Conservation (phyloP, 2,888 invertebrate genomes). For the Anarsia innoxiella region DNA sequence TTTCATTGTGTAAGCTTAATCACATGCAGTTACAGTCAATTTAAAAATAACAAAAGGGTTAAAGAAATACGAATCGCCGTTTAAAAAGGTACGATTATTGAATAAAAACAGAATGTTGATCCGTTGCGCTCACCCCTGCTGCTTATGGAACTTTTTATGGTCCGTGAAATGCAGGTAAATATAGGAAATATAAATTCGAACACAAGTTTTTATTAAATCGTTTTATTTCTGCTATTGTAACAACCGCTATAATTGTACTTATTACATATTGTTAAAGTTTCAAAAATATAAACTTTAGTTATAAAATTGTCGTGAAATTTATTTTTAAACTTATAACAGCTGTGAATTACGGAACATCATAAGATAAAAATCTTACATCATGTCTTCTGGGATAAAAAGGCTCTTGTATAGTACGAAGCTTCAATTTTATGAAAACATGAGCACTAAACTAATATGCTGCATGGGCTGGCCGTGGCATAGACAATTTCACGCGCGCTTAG, state of each 20-base stretch:
- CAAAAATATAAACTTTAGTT: too few relatives aligned
- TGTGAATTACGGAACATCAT: too few relatives aligned
- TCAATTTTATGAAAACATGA: neutral
- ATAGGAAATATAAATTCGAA: conserved; percentile 35
- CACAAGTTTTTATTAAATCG: neutral
- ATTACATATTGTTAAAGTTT: too few relatives aligned
- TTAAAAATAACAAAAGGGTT: conserved; percentile 53
- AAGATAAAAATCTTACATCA: too few relatives aligned
- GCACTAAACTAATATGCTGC: neutral
- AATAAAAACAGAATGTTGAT: conserved; percentile 55
- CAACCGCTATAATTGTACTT: too few relatives aligned
- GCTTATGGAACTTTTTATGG: conserved; percentile 52
- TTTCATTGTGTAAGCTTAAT: conserved; percentile 20
- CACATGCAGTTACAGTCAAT: conserved; percentile 44
- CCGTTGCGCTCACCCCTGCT: conserved; percentile 38
- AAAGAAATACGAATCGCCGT: conserved; percentile 42
- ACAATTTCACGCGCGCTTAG: conserved; percentile 65
- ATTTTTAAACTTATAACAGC: too few relatives aligned
- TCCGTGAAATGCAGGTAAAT: conserved; percentile 54
- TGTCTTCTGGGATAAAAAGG: too few relatives aligned
- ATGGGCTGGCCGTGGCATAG: conserved; percentile 28
- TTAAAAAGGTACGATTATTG: conserved; percentile 48
- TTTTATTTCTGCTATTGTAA: conserved; percentile 20
- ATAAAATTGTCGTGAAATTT: too few relatives aligned
- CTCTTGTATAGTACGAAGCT: neutral